Evolutionary conservation across 2,888 invertebrate genomes (phyloP).

Genomic region (Parnassius mnemosyne): DNA sequence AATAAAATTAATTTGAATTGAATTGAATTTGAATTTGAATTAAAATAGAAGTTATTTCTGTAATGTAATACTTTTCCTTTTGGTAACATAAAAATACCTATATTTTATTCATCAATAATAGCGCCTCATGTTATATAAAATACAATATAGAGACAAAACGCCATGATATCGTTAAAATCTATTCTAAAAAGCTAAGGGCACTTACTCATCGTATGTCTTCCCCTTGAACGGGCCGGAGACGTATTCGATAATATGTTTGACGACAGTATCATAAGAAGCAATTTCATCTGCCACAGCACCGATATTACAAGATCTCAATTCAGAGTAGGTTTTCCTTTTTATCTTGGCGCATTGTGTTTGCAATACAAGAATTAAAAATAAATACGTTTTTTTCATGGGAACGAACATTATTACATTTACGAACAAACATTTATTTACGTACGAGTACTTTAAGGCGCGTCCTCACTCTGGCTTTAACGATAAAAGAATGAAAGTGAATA

Average conservation of each 20-base stretch:
- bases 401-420: constrained; percentile 16
- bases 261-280: constrained; percentile 73
- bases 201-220: constrained; percentile 78
- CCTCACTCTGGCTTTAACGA: constrained; percentile 2
- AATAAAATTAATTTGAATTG: too few species aligned
- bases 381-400: neutral
- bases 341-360: constrained; percentile 35
- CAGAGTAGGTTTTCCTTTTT: constrained; percentile 36
- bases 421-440: neutral
- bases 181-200: constrained; percentile 29
- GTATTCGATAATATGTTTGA: constrained; percentile 75
- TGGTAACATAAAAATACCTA: too few species aligned
- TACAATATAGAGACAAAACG: constrained; percentile 3
- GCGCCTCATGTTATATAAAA: neutral
- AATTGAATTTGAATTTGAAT: too few species aligned
- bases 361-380: constrained; percentile 29
- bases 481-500: constrained; percentile 10
- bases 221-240: constrained; percentile 77
- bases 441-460: neutral
- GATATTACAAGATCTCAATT: constrained; percentile 45
- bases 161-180: constrained; percentile 9
- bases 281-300: constrained; percentile 77
- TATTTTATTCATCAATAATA: too few species aligned
- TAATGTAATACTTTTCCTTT: too few species aligned
- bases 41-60: too few species aligned